Evolutionary conservation across 2,113 vertebrate species (phyloP), one percentile per base, ranked within the genome.

Genomic region (Scomber japonicus): DNA sequence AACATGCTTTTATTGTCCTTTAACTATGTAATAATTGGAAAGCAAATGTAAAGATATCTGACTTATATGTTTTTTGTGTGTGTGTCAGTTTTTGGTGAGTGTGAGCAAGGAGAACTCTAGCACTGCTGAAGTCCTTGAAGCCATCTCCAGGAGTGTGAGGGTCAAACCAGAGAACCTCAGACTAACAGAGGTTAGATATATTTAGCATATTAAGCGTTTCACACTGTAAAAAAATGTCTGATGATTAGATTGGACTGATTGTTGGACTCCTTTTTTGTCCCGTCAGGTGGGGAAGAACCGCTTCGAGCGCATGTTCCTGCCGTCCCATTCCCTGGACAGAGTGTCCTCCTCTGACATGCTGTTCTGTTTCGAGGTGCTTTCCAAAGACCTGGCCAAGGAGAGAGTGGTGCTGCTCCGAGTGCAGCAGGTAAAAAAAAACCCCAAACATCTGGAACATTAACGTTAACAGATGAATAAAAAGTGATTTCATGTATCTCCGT

Each of bases 91-190:
- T 89, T 93, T 98, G 3, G 97, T 99, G 83, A 99, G 98, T 44
- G 96, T 99, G 76, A 98, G 97, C 94, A 99, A 99, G 88, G 98
- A 98, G 82, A 98, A 96, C 88, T 97, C 98, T 27, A 97, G 94
- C 60, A 97, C 97, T 0, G 94, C 95, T 35, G 98, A 99, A 82
- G 97, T 99, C 12, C 93, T 99, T 0, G 98, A 99, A 48, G 97
- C 97, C 0, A 95, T 99, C 30, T 97, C 97, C 66, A 96, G 96
- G 71, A 98, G 95, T 0, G 94, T 97, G 69, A 93, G 91, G 0
- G 95, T 99, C 85, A 99, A 97, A 92, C 91, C 96, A 11, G 97
- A 98, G 88, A 97, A 98, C 89, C 95, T 99, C 84, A 95, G 96
- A 66, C 93, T 99, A 77, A 91, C 97, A 17, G 98, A 98, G 97